Evolutionary conservation across 2,113 vertebrate species (phyloP), one percentile per base, ranked within the genome.

Genomic region (Pseudorhombus dupliciocellatus): DNA sequence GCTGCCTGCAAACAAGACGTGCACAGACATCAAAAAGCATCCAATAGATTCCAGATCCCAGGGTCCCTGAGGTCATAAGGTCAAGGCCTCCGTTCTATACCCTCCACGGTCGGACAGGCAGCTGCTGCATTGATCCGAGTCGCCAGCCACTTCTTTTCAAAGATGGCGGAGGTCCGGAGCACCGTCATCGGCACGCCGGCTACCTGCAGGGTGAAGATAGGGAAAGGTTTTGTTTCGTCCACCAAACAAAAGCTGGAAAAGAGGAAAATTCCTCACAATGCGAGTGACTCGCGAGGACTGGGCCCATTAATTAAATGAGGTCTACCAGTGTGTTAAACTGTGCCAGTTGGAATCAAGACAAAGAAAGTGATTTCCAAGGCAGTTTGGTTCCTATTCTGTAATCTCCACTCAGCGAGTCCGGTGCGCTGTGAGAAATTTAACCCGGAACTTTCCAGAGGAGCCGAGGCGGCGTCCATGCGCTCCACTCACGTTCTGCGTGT

Each of bases 61-160:
- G 42, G 16, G 42, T 40, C 12, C 37, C 37, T 44, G 42, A 28
- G 26, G 26, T 34, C 31, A 34, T 34, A 34, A 34, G 31, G 11
- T 37, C 11, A 37, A 37, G 34, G 10, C 34, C 34, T 37, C 10
- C 42, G 20, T 9, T 56, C 30, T n/a, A 75, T 80, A 91, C 89
- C 91, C 0, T 78, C 70, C 3, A 26, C 34, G 8, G 86, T 1
- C 3, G 91, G 94, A 55, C 93, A 96, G 0, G 90, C 92, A 30
- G 88, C 71, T 50, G 87, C 70, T 46, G 92, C 88, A 14, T 94
- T 88, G 46, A 94, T 85, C 57, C 82, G 71, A n/a, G 92, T 76
- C n/a, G 84, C 74, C 73, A 92, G 62, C 93, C 92, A 92, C 0
- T 0, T 66, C 21, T 93, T 92, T 30, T 92, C 93, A 81, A 93